A percentile compares a stretch with the other conserved stretches of the same genome.
These are phyloP conservation scores for Drosophila prosaltans DNA, from an alignment of 1,140 invertebrate genomes.

Conservation along the genomic window DNA sequence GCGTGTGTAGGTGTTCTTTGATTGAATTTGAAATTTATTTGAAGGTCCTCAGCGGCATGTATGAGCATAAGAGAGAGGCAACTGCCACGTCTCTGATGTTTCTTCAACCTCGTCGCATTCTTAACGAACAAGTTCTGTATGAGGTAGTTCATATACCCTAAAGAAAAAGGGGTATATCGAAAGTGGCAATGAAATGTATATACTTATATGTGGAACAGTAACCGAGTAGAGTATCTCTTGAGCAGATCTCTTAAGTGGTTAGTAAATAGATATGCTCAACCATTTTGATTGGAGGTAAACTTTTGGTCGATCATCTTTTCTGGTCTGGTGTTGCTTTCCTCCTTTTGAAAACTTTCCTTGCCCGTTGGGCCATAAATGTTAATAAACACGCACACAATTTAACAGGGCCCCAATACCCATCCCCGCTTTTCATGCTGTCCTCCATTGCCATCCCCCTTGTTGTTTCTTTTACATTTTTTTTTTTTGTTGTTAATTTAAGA, in stretches of 20 bases:
- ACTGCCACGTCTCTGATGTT: slow-evolving; percentile 2
- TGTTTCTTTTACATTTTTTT: background rate
- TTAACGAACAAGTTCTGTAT: background rate
- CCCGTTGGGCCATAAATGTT: slow-evolving; percentile 46
- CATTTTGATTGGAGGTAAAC: too few relatives aligned
- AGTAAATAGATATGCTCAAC: too few relatives aligned
- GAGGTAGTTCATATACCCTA: background rate
- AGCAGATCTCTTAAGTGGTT: too few relatives aligned
- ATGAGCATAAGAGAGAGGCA: background rate
- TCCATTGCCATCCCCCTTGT: background rate
- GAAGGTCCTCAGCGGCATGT: background rate
- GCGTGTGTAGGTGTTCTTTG: slow-evolving; percentile 26
- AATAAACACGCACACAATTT: slow-evolving; percentile 35
- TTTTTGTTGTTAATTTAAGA: background rate
- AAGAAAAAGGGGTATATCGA: too few relatives aligned
- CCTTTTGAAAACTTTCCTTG: slow-evolving; percentile 13
- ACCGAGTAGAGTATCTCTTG: too few relatives aligned
- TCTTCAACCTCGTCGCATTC: background rate
- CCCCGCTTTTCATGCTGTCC: background rate
- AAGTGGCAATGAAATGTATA: too few relatives aligned
- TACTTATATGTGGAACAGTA: too few relatives aligned
- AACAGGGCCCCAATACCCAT: slow-evolving; percentile 20
- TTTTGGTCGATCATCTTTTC: too few relatives aligned
- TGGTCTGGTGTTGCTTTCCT: background rate
- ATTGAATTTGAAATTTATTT: slow-evolving; percentile 45